Evolutionary conservation across 2,113 vertebrate genomes (phyloP).

Genomic region (Coturnix japonica): DNA sequence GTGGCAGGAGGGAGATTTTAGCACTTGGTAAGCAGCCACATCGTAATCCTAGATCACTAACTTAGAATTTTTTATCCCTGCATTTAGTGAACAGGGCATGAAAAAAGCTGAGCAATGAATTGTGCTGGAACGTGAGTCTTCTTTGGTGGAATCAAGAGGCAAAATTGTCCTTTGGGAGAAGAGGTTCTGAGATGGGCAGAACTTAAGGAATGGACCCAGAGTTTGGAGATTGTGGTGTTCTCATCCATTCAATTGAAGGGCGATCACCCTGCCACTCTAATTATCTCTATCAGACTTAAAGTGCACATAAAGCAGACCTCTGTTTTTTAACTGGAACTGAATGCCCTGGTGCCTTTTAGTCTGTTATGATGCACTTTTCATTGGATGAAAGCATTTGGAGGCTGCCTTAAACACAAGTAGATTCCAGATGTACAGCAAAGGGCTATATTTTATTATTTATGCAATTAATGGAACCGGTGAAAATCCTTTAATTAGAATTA

Average conservation of each 20-base stretch:
- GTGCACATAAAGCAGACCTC: not conserved
- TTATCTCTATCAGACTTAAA: not conserved
- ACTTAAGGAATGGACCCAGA: accelerated
- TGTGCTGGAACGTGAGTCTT: not conserved
- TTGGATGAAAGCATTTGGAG: not conserved
- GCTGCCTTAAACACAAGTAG: not conserved
- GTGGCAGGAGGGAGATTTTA: not conserved
- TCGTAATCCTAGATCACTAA: not conserved
- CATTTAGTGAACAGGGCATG: accelerated
- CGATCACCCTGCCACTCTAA: not conserved
- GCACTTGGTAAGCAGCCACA: not conserved
- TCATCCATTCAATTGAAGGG: conserved; percentile 10
- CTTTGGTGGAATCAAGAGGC: not conserved
- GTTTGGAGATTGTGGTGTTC: not conserved
- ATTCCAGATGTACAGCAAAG: not conserved
- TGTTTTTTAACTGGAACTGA: not conserved
- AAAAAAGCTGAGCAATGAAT: not conserved
- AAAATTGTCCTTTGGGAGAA: not conserved
- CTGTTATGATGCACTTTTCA: not conserved
- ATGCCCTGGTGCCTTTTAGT: not conserved
- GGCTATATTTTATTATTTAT: conserved; percentile 18
- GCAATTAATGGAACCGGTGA: not conserved
- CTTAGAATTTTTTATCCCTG: not conserved
- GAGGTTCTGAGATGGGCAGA: not conserved
- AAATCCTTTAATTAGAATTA: conserved; percentile 32